phyloP scores from a whole-genome alignment of 2,113 vertebrate species.

The Apus apus region DNA sequence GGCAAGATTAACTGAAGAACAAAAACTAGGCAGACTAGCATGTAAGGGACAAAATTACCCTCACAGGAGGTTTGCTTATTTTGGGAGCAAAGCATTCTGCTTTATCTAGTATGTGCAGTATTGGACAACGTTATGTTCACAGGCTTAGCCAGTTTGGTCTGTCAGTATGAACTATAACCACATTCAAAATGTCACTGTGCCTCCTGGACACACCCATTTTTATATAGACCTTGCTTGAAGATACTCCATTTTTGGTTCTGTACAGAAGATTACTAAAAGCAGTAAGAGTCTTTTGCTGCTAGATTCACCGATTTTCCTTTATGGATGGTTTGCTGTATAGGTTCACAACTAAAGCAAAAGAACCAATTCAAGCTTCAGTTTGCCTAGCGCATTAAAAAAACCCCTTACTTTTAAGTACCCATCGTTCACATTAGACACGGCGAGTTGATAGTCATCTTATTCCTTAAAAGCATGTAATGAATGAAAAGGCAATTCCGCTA shows the following conservation, averaged over 20 bases:
- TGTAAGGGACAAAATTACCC: rapidly evolving
- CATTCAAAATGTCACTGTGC: slow-evolving; percentile 58
- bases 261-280: background rate
- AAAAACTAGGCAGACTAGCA: background rate
- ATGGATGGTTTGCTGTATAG: background rate
- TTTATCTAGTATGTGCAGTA: background rate
- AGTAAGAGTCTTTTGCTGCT: background rate
- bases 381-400: background rate
- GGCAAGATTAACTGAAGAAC: background rate
- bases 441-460: background rate
- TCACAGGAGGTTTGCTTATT: background rate
- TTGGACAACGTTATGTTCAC: background rate
- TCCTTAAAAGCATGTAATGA: background rate
- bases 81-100: background rate
- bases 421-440: background rate
- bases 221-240: slow-evolving; percentile 16
- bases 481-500: background rate
- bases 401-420: background rate
- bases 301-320: background rate
- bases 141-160: slow-evolving; percentile 21
- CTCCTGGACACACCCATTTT: slow-evolving; percentile 76
- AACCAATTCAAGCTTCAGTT: background rate
- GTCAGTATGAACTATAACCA: slow-evolving; percentile 24
- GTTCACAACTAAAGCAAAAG: background rate
- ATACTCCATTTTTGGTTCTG: slow-evolving; percentile 42